phyloP scores from a whole-genome alignment of 2,797 vertebrate species.

The Gymnoscopelus microlampas region DNA sequence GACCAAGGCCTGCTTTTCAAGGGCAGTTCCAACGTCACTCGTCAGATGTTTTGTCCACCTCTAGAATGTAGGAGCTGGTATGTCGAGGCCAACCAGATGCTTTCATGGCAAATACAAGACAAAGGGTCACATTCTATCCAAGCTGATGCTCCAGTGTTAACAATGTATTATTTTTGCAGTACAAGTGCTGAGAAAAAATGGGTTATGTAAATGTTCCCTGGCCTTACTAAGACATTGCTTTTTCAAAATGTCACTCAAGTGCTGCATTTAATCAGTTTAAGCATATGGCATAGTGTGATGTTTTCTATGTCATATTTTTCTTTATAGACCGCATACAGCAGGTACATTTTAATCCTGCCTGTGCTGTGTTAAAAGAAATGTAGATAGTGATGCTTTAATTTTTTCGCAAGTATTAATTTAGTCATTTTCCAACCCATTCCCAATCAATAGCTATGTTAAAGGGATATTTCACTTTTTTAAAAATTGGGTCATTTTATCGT shows the following conservation, averaged over 20 bases:
- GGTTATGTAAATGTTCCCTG: not conserved
- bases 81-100: constrained; percentile 69
- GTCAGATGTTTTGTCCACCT: constrained; percentile 63
- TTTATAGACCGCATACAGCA: not conserved
- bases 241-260: not conserved
- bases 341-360: not conserved
- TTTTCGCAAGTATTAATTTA: not conserved
- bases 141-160: constrained; percentile 38
- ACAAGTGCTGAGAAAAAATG: not conserved
- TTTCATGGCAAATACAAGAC: constrained; percentile 40
- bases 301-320: not conserved
- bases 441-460: constrained; percentile 21
- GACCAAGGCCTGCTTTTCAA: constrained; percentile 67
- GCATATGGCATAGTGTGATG: not conserved
- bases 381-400: not conserved
- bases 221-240: not conserved
- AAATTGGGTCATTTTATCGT: too few relatives aligned
- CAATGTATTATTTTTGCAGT: constrained; percentile 9
- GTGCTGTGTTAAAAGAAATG: not conserved
- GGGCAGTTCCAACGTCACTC: constrained; percentile 55
- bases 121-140: constrained; percentile 38
- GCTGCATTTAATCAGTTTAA: not conserved
- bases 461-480: too few relatives aligned
- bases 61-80: constrained; percentile 28
- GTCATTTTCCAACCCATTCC: constrained; percentile 19